Base-by-base conservation (phyloP, 2,797 vertebrate genomes). In the Phoebastria nigripes region DNA sequence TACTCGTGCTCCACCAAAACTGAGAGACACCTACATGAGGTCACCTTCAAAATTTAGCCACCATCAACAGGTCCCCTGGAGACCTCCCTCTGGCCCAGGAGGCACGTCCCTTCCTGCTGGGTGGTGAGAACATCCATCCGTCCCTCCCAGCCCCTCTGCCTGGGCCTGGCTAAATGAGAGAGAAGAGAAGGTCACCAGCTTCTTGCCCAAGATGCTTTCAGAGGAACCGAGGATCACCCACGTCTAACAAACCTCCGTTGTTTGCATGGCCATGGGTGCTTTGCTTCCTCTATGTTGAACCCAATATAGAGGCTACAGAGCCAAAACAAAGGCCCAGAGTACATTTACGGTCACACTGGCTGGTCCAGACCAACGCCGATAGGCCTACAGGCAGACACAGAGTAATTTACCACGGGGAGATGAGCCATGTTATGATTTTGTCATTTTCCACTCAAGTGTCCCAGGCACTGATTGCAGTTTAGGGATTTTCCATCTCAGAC, bases 401-500 rank as follows among this genome's bases (percentile, higher is more conserved):
- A 81, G 33, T 80, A 90, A 92, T 21, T 81, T 15, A 56, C 26
- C 84, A 74, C 0, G 0, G 29, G 71, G 21, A 87, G 19, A 82
- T 63, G 81, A 93, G 74, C 61, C 73, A 49, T 1, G 15, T 56
- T 77, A 44, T 65, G 76, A 81, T 86, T 84, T 66, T 81, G 91
- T 74, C 85, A 87, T 94, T 92, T 89, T 91, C 87, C 87, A 87
- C 67, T 58, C 44, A 33, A 80, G 74, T 29, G 21, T 77, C 78
- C 59, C 5, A 0, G 63, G 78, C 78, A 82, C 67, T 41, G 87
- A 91, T 59, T 93, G 84, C 82, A 94, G 63, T 33, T 42, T 67
- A 59, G 74, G 74, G 87, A 85, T 96, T 96, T 96, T 97, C 92
- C 52, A 7, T 52, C 78, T 61, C 74, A 89, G 66, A 55, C 51